Conservation (phyloP, 2,797 vertebrate species). For the Peromyscus melanophrys region DNA sequence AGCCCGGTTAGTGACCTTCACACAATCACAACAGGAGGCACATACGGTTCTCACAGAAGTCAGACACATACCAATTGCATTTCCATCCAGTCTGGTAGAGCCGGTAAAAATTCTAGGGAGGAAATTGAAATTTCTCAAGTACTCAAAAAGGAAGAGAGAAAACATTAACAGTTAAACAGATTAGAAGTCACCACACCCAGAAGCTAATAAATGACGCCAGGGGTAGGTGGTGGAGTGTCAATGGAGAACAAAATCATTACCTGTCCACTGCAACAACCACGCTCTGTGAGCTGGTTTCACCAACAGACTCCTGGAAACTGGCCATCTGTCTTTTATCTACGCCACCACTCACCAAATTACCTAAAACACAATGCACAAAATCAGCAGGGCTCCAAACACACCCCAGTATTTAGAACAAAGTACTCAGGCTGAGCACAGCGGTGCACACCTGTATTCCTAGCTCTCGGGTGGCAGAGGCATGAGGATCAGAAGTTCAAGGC, state of each 20-base stretch:
- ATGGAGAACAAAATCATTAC: slow-evolving; percentile 84
- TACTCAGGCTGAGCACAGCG: not conserved
- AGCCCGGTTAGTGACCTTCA: slow-evolving; percentile 2
- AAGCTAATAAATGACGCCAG: not conserved
- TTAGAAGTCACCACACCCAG: not conserved
- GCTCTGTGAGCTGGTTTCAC: slow-evolving; percentile 98
- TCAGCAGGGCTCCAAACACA: not conserved
- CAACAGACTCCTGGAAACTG: slow-evolving; percentile 97
- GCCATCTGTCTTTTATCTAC: slow-evolving; percentile 97
- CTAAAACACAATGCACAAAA: slow-evolving; percentile 85
- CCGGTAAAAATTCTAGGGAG: slow-evolving; percentile 96
- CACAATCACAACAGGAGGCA: not conserved
- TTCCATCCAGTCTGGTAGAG: slow-evolving; percentile 96
- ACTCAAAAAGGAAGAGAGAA: slow-evolving; percentile 41
- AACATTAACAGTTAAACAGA: not conserved
- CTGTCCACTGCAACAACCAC: slow-evolving; percentile 98
- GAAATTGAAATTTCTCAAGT: slow-evolving; percentile 46
- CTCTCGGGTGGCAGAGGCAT: not conserved
- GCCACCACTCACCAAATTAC: slow-evolving; percentile 94
- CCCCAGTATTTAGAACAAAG: not conserved
- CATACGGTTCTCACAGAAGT: not conserved
- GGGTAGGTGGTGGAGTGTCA: not conserved
- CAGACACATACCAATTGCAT: slow-evolving; percentile 94
- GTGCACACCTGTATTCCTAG: not conserved
- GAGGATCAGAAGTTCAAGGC: not conserved